These are phyloP conservation scores for Bugulina stolonifera DNA, from an alignment of 2,888 invertebrate species.

Conservation along the genomic window DNA sequence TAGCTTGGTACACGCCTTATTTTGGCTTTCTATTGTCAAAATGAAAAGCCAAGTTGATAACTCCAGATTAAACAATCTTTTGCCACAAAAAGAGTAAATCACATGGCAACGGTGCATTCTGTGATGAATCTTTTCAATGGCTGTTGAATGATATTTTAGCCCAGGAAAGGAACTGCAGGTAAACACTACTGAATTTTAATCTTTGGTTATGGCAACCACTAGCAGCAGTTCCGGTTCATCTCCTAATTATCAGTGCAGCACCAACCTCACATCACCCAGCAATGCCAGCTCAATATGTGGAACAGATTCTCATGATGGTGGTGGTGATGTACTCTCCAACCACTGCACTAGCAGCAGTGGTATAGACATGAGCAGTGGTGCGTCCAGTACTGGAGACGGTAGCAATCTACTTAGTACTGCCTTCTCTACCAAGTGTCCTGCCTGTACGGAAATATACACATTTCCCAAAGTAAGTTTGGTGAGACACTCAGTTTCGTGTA, in stretches of 20 bases:
- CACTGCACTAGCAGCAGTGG: conserved; percentile 9
- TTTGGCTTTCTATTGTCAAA: no score
- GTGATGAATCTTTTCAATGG: no score
- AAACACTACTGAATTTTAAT: no score
- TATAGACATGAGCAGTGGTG: conserved; percentile 11
- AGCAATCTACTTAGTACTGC: conserved; percentile 31
- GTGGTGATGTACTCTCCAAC: conserved; percentile 2
- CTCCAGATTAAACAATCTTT: no score
- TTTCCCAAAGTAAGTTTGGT: conserved; percentile 38
- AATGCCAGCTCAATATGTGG: conserved; percentile 18
- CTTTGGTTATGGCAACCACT: no score
- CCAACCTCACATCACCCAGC: not conserved
- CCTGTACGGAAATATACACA: conserved; percentile 67
- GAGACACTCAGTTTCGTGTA: not conserved
- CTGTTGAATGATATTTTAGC: no score
- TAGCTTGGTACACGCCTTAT: no score
- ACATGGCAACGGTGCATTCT: no score
- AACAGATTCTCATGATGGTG: conserved; percentile 16
- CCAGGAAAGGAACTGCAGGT: no score
- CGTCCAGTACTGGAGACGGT: not conserved
- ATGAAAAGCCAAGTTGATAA: no score
- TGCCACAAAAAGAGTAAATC: no score
- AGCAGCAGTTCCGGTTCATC: no score
- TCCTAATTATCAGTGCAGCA: not conserved
- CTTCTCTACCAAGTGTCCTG: conserved; percentile 58